Conservation (phyloP, 2,888 invertebrate genomes). For the Sminthurinus aureus region DNA sequence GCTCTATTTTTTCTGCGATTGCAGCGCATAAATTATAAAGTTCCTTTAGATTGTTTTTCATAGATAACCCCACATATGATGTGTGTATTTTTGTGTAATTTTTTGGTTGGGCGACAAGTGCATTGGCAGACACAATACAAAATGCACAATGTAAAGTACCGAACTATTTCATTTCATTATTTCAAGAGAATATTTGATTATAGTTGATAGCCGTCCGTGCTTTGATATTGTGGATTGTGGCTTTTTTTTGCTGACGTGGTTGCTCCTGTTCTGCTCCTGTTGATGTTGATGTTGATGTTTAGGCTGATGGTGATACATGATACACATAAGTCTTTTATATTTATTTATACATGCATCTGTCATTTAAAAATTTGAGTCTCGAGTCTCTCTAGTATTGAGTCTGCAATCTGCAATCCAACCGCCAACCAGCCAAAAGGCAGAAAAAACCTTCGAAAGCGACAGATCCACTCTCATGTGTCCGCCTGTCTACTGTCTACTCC, state of each 20-base stretch:
- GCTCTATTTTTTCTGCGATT: too few species aligned
- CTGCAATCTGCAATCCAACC: too few species aligned
- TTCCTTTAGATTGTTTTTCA: too few species aligned
- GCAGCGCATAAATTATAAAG: too few species aligned
- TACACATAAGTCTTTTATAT: background rate
- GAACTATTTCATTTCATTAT: conserved; percentile 1
- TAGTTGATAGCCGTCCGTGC: too few species aligned
- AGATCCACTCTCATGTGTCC: too few species aligned
- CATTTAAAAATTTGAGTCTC: too few species aligned
- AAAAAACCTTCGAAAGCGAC: background rate
- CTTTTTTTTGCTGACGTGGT: too few species aligned
- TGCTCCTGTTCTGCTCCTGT: background rate
- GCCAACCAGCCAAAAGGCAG: background rate
- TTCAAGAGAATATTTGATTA: background rate
- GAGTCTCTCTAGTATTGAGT: too few species aligned
- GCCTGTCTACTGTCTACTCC: too few species aligned
- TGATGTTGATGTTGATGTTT: background rate
- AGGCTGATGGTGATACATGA: background rate
- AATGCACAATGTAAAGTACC: too few species aligned
- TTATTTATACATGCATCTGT: too few species aligned
- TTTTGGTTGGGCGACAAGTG: conserved; percentile 32
- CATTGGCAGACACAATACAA: background rate
- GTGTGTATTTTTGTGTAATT: conserved; percentile 13
- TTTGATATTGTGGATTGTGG: background rate
- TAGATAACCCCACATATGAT: background rate